Evolutionary conservation across 2,888 invertebrate genomes (phyloP).

Genomic region (Shargacucullia verbasci): DNA sequence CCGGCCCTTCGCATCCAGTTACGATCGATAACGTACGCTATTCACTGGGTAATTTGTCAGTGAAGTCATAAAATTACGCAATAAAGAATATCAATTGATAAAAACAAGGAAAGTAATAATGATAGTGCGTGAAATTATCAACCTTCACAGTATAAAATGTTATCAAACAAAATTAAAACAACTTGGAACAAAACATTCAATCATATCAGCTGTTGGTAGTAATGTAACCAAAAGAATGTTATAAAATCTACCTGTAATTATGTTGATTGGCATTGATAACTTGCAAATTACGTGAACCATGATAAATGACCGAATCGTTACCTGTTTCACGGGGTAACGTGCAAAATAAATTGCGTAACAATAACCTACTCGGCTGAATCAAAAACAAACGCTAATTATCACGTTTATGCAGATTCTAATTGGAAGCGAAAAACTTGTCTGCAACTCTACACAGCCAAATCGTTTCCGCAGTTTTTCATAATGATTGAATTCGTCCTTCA

Average conservation of each 20-base stretch:
- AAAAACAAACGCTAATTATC: slow-evolving; percentile 70
- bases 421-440: slow-evolving; percentile 58
- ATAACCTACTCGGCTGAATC: slow-evolving; percentile 70
- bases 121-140: not conserved
- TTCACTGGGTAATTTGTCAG: slow-evolving; percentile 8
- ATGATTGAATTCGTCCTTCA: slow-evolving; percentile 55
- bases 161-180: slow-evolving; percentile 20
- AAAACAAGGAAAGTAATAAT: not conserved
- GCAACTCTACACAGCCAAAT: slow-evolving; percentile 35
- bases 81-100: slow-evolving; percentile 2
- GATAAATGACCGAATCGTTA: slow-evolving; percentile 41
- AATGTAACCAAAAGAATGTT: slow-evolving; percentile 7
- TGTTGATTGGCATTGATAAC: slow-evolving; percentile 34
- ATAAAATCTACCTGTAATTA: slow-evolving; percentile 13
- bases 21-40: slow-evolving; percentile 39
- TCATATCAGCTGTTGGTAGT: slow-evolving; percentile 4
- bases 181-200: slow-evolving; percentile 8
- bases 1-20: slow-evolving; percentile 41
- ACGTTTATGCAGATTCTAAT: slow-evolving; percentile 62
- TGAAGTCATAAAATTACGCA: slow-evolving; percentile 5
- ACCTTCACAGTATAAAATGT: not conserved
- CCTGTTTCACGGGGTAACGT: slow-evolving; percentile 53
- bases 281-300: slow-evolving; percentile 22
- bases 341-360: slow-evolving; percentile 68
- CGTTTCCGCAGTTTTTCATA: slow-evolving; percentile 54